phyloP scores from a whole-genome alignment of 2,113 vertebrate genomes.

The Tenrec ecaudatus region DNA sequence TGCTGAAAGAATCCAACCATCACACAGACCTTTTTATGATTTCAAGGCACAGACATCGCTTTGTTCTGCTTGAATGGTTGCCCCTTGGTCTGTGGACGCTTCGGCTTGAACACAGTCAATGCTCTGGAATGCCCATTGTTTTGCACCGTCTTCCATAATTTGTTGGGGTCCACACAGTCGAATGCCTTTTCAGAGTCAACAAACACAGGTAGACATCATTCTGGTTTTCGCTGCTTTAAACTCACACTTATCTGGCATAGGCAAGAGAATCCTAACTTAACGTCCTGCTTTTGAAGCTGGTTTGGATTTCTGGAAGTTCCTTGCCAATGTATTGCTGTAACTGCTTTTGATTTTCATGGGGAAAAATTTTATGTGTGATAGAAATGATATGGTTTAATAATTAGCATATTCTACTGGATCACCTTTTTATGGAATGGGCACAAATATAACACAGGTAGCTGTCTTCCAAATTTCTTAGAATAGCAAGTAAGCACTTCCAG shows the following conservation, averaged over 20 bases:
- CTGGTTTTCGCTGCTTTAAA: neutral
- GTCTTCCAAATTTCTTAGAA: too few species aligned
- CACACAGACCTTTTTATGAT: neutral
- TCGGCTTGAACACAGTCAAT: neutral
- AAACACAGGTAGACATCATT: neutral
- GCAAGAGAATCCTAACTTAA: neutral
- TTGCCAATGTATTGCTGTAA: neutral
- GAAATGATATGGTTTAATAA: neutral
- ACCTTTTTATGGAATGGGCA: neutral
- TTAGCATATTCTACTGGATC: neutral
- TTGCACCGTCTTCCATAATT: neutral
- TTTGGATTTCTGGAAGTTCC: neutral
- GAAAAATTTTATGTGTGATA: neutral
- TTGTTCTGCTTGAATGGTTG: neutral
- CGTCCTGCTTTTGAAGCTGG: neutral
- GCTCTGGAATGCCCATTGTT: neutral
- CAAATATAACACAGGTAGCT: too few species aligned
- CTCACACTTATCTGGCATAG: neutral
- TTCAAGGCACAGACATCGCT: neutral
- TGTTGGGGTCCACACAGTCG: neutral
- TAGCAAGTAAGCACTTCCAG: neutral
- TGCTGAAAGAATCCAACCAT: neutral
- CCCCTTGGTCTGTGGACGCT: neutral
- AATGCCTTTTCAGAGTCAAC: neutral
- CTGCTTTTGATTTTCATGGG: neutral